A percentile compares a stretch with the other conserved stretches of the same genome.
Evolutionary conservation across 2,113 vertebrate species (phyloP).

Genomic region (Lanius ludovicianus): DNA sequence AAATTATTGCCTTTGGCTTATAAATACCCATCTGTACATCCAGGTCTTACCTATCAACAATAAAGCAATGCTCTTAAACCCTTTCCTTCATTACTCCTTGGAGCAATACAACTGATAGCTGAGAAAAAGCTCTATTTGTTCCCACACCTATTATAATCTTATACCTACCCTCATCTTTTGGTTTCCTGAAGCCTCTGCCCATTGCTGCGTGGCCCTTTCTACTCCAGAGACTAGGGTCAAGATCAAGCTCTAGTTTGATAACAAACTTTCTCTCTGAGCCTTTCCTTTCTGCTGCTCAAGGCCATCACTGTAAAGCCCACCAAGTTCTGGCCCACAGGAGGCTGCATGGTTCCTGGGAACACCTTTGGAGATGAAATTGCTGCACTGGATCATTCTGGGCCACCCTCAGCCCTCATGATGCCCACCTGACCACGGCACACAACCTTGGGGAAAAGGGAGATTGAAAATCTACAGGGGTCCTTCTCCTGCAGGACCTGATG

Average conservation of each 20-base stretch:
- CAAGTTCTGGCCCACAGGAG: neutral
- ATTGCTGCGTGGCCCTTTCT: neutral
- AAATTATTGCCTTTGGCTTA: neutral
- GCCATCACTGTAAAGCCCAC: neutral
- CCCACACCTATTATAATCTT: neutral
- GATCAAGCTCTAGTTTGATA: neutral
- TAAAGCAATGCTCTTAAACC: neutral
- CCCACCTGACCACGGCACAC: rapidly evolving
- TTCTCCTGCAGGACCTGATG: neutral
- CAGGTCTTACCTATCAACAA: neutral
- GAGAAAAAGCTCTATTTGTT: neutral
- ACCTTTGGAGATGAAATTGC: neutral
- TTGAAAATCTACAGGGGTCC: neutral
- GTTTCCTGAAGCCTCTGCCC: neutral
- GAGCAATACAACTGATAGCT: neutral
- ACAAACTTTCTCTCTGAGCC: neutral
- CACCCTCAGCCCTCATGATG: neutral
- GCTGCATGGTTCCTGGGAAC: neutral
- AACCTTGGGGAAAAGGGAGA: neutral
- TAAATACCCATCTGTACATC: neutral
- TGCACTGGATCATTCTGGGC: neutral
- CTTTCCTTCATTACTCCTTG: neutral
- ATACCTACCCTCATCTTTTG: neutral
- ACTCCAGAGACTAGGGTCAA: neutral
- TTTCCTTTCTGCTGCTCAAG: neutral